Evolutionary conservation across 2,888 invertebrate genomes (phyloP), one percentile per base, ranked within the genome.

Genomic region (Scaptomyza reducta): DNA sequence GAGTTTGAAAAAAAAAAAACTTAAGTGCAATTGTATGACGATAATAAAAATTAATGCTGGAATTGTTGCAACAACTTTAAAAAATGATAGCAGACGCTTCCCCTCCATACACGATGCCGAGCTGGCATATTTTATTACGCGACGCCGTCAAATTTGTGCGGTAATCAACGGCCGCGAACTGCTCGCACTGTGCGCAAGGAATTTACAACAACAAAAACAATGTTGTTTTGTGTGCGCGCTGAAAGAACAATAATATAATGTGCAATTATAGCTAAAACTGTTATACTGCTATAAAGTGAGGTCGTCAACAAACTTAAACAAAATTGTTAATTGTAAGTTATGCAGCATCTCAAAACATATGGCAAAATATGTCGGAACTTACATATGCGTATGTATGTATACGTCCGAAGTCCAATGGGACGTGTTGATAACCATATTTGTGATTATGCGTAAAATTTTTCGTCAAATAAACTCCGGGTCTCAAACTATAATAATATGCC

Each of bases 1-100:
- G 13, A 46, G 40, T 25, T 59, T n/a, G n/a, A 2, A 7, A 47
- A 47, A 49, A 40, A 49, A 41, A 29, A 51, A 42, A 54, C 2
- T 6, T 40, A 56, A 67, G 57, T 57, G 44, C 41, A 67, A 40
- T 42, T 47, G 14, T 47, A 38, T 38, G 29, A 22, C 31, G 16
- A 44, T 38, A 45, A 44, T 44, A 41, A 55, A 62, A 61, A 54
- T 27, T 31, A 74, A 64, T 68, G 74, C 56, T 59, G 14, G 44
- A 74, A 42, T 69, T 64, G n/a, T 31, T 60, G 33, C 74, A 61
- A 69, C 54, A 65, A 83, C 68, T 79, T 79, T 75, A 40, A 86
- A 79, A 79, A 79, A 77, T 86, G 84, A 80, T 88, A 81, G 79
- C 73, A 82, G 82, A 82, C 88, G 82, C 80, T 83, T 84, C 80